phyloP scores from a whole-genome alignment of 2,797 vertebrate species.

The Lagothrix lagotricha region DNA sequence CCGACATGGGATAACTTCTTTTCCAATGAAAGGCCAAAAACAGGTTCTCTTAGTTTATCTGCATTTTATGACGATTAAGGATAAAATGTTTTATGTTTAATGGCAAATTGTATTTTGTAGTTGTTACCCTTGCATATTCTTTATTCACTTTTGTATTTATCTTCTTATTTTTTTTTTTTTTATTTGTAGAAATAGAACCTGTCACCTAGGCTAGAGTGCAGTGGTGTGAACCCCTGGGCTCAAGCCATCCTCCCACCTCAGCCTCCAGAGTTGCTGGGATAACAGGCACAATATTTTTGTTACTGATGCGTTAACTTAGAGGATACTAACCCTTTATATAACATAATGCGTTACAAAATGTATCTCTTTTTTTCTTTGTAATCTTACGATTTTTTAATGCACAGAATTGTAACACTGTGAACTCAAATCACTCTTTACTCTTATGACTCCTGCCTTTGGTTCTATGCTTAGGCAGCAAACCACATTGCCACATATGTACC shows the following conservation, averaged over 20 bases:
- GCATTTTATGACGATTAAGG: background rate
- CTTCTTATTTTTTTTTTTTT: background rate
- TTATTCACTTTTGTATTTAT: background rate
- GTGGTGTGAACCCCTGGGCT: too few species aligned
- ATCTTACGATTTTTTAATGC: background rate
- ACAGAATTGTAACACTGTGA: too few species aligned
- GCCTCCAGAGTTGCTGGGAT: too few species aligned
- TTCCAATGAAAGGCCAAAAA: background rate
- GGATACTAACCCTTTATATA: background rate
- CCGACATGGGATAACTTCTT: accelerated
- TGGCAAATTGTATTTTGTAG: background rate
- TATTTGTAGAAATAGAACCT: too few species aligned
- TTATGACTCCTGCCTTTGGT: background rate
- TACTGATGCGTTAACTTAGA: too few species aligned
- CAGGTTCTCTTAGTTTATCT: background rate
- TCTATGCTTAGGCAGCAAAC: background rate
- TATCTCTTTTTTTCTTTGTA: background rate
- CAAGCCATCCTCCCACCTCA: too few species aligned
- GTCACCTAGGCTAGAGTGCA: too few species aligned
- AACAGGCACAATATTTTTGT: background rate
- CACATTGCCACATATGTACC: too few species aligned
- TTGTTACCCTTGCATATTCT: accelerated
- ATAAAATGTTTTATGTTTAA: background rate
- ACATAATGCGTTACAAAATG: accelerated
- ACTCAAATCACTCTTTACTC: background rate